Base-by-base conservation (phyloP, 2,888 invertebrate genomes). In the Erpobdella octoculata region DNA sequence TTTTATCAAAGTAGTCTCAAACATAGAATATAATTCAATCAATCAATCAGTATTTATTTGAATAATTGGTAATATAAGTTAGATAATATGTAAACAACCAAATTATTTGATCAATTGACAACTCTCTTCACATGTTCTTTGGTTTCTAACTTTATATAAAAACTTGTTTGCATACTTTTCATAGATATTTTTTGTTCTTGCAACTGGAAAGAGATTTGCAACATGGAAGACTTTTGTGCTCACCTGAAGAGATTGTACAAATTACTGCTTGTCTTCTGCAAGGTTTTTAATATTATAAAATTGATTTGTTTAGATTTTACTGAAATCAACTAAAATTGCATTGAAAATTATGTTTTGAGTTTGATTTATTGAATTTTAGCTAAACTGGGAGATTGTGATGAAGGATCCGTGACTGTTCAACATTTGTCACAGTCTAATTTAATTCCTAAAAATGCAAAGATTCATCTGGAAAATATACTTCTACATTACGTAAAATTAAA, bases 131-230 rank as follows among this genome's bases (percentile, higher is more conserved):
- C n/a, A n/a, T n/a, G n/a, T n/a, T n/a, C n/a, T n/a, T n/a, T n/a
- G n/a, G n/a, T n/a, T n/a, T n/a, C n/a, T n/a, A n/a, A n/a, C n/a
- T n/a, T n/a, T n/a, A n/a, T n/a, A n/a, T n/a, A n/a, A n/a, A n/a
- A n/a, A n/a, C n/a, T n/a, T n/a, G n/a, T n/a, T n/a, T n/a, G n/a
- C n/a, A n/a, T n/a, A n/a, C n/a, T n/a, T n/a, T n/a, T n/a, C n/a
- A n/a, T n/a, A n/a, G 86, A 79, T 96, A 96, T 85, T 94, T 94
- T 85, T 88, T 93, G 80, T 93, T 91, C 83, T 87, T 92, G 77
- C 96, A 97, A 84, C 85, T 97, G 76, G 91, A 94, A 84, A 86
- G 96, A 79, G 97, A 97, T 85, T 87, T 97, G 75, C 87, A 93
- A 61, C 95, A 96, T 85, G 96, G 96, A 1, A 87, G 96, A 65